Conservation (phyloP, 2,888 invertebrate species). For the Drosophila meridiana region DNA sequence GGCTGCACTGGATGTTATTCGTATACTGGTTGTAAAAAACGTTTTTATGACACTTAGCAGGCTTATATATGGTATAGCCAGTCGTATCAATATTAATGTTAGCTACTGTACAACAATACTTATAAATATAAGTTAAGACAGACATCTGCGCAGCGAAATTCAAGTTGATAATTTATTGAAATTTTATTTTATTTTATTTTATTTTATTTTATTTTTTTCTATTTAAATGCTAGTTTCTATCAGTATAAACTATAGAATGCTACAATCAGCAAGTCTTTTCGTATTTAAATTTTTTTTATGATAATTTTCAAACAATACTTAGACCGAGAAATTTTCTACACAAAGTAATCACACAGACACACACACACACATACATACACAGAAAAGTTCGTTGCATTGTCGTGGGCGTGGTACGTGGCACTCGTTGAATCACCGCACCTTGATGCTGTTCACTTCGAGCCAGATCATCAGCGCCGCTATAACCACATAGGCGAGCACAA, state of each 20-base stretch:
- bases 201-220: neutral
- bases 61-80: conserved; percentile 22
- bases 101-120: neutral
- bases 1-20: conserved; percentile 22
- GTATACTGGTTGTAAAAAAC: conserved; percentile 53
- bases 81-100: neutral
- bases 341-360: neutral
- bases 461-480: conserved; percentile 66
- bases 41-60: conserved; percentile 45
- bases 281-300: conserved; percentile 9
- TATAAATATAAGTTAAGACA: neutral
- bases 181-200: neutral
- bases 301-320: conserved; percentile 57
- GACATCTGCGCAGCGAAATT: conserved; percentile 4
- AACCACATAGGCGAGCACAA: conserved; percentile 62
- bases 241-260: conserved; percentile 37
- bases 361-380: neutral
- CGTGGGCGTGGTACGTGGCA: neutral
- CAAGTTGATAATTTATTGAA: conserved; percentile 12
- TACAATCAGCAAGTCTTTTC: conserved; percentile 36
- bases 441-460: conserved; percentile 78
- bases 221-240: conserved; percentile 37
- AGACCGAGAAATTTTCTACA: conserved; percentile 19
- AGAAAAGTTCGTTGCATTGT: conserved; percentile 13
- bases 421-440: conserved; percentile 63